Conservation (phyloP, 2,113 vertebrate species). For the Podilymbus podiceps region DNA sequence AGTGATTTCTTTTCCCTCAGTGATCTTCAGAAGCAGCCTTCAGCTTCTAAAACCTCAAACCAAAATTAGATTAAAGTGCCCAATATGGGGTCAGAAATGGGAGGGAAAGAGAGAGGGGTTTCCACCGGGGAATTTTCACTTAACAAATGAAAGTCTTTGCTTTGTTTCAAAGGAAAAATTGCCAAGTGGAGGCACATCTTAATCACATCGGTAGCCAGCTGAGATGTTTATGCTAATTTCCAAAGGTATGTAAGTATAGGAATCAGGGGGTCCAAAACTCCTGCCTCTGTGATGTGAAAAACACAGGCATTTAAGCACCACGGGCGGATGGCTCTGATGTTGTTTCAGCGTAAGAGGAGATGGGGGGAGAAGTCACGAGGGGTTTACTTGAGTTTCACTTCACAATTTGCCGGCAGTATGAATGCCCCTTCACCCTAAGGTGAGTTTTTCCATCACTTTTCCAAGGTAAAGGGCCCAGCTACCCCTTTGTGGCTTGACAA, state of each 20-base stretch:
- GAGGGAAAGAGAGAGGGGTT: slow-evolving; percentile 16
- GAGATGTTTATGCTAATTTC: slow-evolving; percentile 60
- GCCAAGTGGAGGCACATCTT: slow-evolving; percentile 36
- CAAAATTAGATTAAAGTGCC: slow-evolving; percentile 66
- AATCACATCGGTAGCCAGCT: slow-evolving; percentile 45
- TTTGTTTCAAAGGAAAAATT: slow-evolving; percentile 59
- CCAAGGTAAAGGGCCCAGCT: neutral
- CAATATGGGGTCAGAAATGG: slow-evolving; percentile 53
- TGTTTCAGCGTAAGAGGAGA: neutral
- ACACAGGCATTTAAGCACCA: slow-evolving; percentile 6
- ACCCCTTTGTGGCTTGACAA: neutral
- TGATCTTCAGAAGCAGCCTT: slow-evolving; percentile 59
- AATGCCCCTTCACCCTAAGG: neutral
- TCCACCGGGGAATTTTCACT: slow-evolving; percentile 40
- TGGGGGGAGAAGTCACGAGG: fast-evolving
- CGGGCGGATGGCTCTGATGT: neutral
- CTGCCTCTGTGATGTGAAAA: slow-evolving; percentile 39
- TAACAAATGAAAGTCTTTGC: slow-evolving; percentile 50
- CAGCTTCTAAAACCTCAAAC: slow-evolving; percentile 60
- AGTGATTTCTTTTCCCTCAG: slow-evolving; percentile 57
- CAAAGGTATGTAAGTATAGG: slow-evolving; percentile 21
- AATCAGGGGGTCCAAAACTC: slow-evolving; percentile 43
- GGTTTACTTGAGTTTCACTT: neutral
- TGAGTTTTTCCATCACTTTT: neutral
- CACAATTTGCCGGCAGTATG: neutral